A percentile compares a stretch with the other conserved stretches of the same genome.
These are phyloP conservation scores for Urechis unicinctus DNA, from an alignment of 2,888 invertebrate species.

Conservation along the genomic window DNA sequence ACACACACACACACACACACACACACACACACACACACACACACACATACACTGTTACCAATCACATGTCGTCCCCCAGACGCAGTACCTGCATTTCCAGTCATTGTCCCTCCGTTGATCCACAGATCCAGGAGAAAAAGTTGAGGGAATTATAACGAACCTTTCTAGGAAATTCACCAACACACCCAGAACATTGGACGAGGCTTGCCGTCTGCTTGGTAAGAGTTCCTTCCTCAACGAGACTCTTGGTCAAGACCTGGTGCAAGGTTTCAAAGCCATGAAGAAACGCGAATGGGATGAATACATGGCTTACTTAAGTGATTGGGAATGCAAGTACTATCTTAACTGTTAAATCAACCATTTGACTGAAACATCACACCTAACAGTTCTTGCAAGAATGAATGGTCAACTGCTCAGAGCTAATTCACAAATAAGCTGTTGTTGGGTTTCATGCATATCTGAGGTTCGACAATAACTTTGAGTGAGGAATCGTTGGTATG, in stretches of 20 bases:
- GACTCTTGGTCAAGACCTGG: not conserved
- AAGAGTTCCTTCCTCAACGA: not conserved
- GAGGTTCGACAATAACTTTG: too few relatives aligned
- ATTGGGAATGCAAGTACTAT: not conserved
- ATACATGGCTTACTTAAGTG: not conserved
- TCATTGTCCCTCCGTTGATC: too few relatives aligned
- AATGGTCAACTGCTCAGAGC: too few relatives aligned
- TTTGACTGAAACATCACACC: too few relatives aligned
- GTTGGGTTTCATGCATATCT: too few relatives aligned
- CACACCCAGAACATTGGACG: not conserved
- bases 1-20: slow-evolving; percentile 9
- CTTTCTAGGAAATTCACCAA: not conserved
- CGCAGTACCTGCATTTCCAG: too few relatives aligned
- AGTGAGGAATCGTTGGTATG: too few relatives aligned
- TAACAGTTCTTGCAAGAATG: too few relatives aligned
- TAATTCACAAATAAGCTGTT: too few relatives aligned
- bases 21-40: slow-evolving; percentile 9
- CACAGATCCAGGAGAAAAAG: too few relatives aligned
- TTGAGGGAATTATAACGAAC: too few relatives aligned
- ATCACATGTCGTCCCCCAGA: too few relatives aligned
- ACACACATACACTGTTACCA: slow-evolving; percentile 2
- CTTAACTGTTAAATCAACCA: not conserved
- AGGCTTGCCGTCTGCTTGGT: not conserved
- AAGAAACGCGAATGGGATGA: not conserved
- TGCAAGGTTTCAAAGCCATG: not conserved